Conservation (phyloP, 2,113 vertebrate genomes). For the Brachypteracias leptosomus region DNA sequence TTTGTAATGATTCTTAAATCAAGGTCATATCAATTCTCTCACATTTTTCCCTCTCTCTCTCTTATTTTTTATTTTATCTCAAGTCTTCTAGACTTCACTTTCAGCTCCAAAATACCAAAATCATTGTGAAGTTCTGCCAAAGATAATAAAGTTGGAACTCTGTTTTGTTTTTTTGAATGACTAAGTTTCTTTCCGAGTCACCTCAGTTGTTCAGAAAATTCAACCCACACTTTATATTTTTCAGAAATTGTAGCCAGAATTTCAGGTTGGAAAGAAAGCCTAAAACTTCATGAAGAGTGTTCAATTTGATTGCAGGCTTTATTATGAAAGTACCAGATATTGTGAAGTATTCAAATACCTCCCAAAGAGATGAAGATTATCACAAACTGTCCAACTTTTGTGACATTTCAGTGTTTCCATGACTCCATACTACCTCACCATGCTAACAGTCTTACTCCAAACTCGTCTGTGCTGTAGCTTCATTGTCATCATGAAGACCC, state of each 20-base stretch:
- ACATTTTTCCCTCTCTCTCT: not conserved
- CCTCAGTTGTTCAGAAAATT: not conserved
- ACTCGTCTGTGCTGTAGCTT: not conserved
- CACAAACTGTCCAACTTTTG: not conserved
- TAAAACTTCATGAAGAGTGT: not conserved
- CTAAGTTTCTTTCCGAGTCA: not conserved
- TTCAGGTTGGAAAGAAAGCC: not conserved
- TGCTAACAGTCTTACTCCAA: not conserved
- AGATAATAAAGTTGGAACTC: not conserved
- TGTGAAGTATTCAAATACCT: not conserved
- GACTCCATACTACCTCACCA: not conserved
- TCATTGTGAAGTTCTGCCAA: not conserved
- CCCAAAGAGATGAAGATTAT: not conserved
- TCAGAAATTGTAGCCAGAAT: not conserved
- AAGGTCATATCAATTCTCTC: not conserved
- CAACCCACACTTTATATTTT: not conserved
- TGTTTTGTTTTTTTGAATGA: not conserved
- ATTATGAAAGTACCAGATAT: not conserved
- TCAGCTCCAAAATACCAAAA: not conserved
- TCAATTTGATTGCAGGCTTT: not conserved
- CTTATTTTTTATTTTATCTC: not conserved
- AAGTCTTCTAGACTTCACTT: not conserved
- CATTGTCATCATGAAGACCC: not conserved
- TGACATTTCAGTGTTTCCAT: not conserved
- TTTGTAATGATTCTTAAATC: not conserved